Evolutionary conservation across 1,140 invertebrate species (phyloP).

Genomic region (Pseudomyrmex cubaensis): DNA sequence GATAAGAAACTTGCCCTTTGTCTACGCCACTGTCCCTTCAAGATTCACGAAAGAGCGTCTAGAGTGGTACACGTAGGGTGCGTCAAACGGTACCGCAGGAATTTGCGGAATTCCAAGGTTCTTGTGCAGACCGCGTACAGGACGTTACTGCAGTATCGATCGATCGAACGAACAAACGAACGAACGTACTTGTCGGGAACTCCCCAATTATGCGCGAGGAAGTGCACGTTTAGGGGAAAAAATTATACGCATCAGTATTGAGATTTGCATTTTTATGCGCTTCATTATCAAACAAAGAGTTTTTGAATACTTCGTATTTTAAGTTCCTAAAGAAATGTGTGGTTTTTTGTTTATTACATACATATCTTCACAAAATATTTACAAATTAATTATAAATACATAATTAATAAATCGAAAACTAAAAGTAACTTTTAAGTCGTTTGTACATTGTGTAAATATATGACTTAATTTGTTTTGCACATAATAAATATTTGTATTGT

Average conservation of each 20-base stretch:
- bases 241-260: slow-evolving; percentile 12
- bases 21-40: slow-evolving; percentile 58
- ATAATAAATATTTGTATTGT: too few species aligned
- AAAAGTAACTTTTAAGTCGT: too few species aligned
- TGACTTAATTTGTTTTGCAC: too few species aligned
- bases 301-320: too few species aligned
- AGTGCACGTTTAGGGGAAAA: slow-evolving; percentile 32
- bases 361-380: too few species aligned
- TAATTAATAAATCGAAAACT: too few species aligned
- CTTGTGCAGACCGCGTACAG: slow-evolving; percentile 22
- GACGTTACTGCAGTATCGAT: slow-evolving; percentile 58
- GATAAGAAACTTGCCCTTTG: neutral
- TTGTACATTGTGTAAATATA: too few species aligned
- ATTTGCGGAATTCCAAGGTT: slow-evolving; percentile 70
- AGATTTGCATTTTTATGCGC: neutral
- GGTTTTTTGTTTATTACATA: too few species aligned
- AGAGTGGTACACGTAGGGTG: slow-evolving; percentile 48
- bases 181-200: slow-evolving; percentile 28
- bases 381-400: too few species aligned
- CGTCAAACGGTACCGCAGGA: slow-evolving; percentile 67
- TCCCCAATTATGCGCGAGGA: slow-evolving; percentile 66
- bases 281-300: too few species aligned
- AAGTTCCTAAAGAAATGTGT: too few species aligned
- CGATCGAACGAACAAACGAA: slow-evolving; percentile 49
- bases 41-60: slow-evolving; percentile 62